Evolutionary conservation across 2,888 invertebrate genomes (phyloP).

Genomic region (Oeneis ivallda): DNA sequence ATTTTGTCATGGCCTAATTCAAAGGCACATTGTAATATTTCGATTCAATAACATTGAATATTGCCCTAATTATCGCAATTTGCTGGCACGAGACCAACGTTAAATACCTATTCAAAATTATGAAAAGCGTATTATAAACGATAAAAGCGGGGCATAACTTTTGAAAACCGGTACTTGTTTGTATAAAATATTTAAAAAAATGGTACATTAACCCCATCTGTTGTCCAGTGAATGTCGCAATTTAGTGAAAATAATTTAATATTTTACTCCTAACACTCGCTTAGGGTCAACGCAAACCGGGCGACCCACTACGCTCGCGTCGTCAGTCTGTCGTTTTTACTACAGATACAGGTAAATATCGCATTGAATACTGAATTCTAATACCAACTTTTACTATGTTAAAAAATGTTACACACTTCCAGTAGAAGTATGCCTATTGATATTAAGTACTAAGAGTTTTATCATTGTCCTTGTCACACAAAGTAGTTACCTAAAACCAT

Average conservation of each 20-base stretch:
- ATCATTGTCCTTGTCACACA: too few relatives aligned
- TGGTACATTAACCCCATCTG: slow-evolving; percentile 65
- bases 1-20: slow-evolving; percentile 2
- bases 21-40: slow-evolving; percentile 14
- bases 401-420: too few relatives aligned
- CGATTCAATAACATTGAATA: slow-evolving; percentile 38
- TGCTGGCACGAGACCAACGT: slow-evolving; percentile 57
- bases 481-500: too few relatives aligned
- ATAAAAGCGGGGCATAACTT: slow-evolving; percentile 50
- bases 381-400: too few relatives aligned
- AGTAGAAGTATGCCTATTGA: too few relatives aligned
- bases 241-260: slow-evolving; percentile 43
- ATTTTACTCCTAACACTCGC: not conserved
- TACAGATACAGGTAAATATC: not conserved
- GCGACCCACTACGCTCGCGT: not conserved
- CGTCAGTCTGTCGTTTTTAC: not conserved
- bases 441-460: too few relatives aligned
- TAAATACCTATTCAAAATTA: slow-evolving; percentile 51
- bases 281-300: not conserved
- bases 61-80: slow-evolving; percentile 50
- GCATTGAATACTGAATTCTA: too few relatives aligned
- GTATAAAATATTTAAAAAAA: slow-evolving; percentile 53
- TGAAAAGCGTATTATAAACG: slow-evolving; percentile 52
- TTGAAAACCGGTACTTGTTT: slow-evolving; percentile 55
- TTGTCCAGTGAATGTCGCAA: slow-evolving; percentile 52